Evolutionary conservation across 1,140 invertebrate genomes (phyloP), one percentile per base, ranked within the genome.

Genomic region (Hydropsyche tenuis): DNA sequence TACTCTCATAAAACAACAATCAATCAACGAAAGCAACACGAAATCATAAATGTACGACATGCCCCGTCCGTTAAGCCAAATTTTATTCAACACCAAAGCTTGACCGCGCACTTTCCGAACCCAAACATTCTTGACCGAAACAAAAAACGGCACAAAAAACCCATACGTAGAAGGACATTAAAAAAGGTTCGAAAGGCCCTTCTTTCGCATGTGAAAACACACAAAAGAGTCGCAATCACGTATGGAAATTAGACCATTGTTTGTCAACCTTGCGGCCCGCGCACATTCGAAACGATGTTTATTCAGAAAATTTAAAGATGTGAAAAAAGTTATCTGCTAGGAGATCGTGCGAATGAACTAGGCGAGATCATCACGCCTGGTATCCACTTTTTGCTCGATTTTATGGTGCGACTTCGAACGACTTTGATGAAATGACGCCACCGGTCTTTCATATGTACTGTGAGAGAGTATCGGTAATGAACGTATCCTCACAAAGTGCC

Each of bases 231-330:
- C 72, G 72, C 72, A 73, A 76, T 76, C 73, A 73, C 60, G 68
- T 76, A 76, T 76, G 75, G 48, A 76, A 76, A 76, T 76, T 43
- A 76, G 53, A 37, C 48, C 64, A 73, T 66, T 43, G 51, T 71
- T 60, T 71, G 69, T 62, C 69, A 60, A 71, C 27, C 69, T 14
- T 46, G 66, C 66, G 48, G 18, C 7, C 14, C 30, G 1, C 5
- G 22, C 14, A 2, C 18, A 12, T 30, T 30, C 14, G 5, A 7
- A n/a, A 14, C 6, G n/a, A 7, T 63, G 1, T 53, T 53, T 53
- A 20, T 9, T 51, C 16, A 22, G 11, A 16, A 56, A 60, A 14
- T 60, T 60, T 25, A 23, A 18, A 53, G 18, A 23, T 37, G 30
- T 56, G 20, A 22, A 60, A 60, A 53, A 53, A 53, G 22, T 53